Base-by-base conservation (phyloP, 2,888 invertebrate species). In the Chrysolina haemoptera region DNA sequence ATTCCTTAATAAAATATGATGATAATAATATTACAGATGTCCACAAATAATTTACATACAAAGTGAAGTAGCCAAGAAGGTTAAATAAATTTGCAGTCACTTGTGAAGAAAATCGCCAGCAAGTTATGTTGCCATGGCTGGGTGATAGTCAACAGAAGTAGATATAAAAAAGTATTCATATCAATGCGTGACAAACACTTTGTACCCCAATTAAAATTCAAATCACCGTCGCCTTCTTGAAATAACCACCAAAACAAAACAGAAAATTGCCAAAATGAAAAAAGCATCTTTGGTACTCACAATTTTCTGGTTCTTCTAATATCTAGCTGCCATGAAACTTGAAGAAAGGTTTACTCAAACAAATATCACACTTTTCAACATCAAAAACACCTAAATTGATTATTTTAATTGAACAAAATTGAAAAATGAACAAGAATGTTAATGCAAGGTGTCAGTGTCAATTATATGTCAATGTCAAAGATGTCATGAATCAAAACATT, bases 331-430 rank as follows among this genome's bases (percentile, higher is more conserved):
- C 35, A 59, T 59, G 59, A 27, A 59, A 4, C 11, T 53, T 20
- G 27, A 16, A 59, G 35, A 35, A 12, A 35, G 6, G 22, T 53
- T 11, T 59, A 6, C 12, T 59, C n/a, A 8, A 35, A n/a, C 14
- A 59, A 14, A n/a, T 27, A 59, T 59, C 27, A 59, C 59, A 59
- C 59, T 8, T 4, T 59, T 35, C 16, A 59, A n/a, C 27, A 59
- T 59, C 27, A 59, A 59, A 35, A 22, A 9, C 8, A 4, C 27
- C 2, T 59, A 12, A 59, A n/a, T 59, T 27, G 12, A 11, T 53
- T 53, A 16, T 53, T 53, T 53, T 35, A 59, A 59, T 59, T 59
- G 59, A 35, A 59, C 35, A 59, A 59, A 59, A 59, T 59, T 59
- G 18, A 18, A 53, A 27, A 27, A 22, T 14, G 14, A 59, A 59